A percentile compares a stretch with the other conserved stretches of the same genome.
Conservation (phyloP, 2,113 vertebrate species). For the Casuarius casuarius region DNA sequence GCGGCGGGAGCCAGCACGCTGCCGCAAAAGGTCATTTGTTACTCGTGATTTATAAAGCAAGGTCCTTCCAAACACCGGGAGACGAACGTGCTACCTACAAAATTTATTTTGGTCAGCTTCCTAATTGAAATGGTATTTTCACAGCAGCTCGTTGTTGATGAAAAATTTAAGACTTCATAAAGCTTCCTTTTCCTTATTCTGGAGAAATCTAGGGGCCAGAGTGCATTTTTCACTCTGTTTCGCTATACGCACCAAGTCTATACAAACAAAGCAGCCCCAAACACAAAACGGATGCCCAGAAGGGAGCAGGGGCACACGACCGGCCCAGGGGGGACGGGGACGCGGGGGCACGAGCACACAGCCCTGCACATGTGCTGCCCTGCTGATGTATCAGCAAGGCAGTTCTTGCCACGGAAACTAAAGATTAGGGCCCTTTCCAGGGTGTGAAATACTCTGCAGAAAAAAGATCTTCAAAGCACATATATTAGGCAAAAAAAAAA, state of each 20-base stretch:
- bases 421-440: background rate
- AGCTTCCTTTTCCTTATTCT: background rate
- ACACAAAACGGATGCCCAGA: background rate
- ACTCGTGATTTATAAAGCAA: background rate
- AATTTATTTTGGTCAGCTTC: background rate
- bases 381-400: background rate
- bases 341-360: background rate
- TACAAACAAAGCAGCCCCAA: background rate
- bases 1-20: too few species aligned
- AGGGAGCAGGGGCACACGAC: background rate
- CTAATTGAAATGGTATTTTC: background rate
- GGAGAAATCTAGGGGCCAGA: background rate
- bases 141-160: background rate
- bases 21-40: background rate
- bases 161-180: background rate
- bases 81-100: background rate
- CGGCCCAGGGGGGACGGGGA: background rate
- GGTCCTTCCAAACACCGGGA: background rate
- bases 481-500: background rate
- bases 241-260: background rate
- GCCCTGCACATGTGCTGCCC: accelerated
- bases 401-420: background rate
- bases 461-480: background rate
- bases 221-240: background rate
- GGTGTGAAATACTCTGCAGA: background rate